Base-by-base conservation (phyloP, 2,113 vertebrate species). In the Blennius ocellaris region DNA sequence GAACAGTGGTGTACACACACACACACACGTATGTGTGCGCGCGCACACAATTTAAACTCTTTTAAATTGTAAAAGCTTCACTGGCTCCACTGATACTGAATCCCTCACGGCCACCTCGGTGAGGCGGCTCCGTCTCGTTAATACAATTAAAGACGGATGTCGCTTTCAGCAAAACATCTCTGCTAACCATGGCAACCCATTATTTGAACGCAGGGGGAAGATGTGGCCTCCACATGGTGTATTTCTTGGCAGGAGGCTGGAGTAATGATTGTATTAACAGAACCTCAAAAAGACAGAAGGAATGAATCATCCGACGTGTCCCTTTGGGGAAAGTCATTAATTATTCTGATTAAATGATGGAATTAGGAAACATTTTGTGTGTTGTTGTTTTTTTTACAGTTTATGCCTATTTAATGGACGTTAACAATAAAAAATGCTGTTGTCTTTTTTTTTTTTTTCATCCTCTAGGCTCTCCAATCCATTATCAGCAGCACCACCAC, bases 391-490 rank as follows among this genome's bases (percentile, higher is more conserved):
- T 6, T 10, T 43, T 43, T 10, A 2, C 41, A 48, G 45, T 48
- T 48, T 7, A 48, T 1, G 14, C 21, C 21, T 30, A 30, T 30
- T 6, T 48, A n/a, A 48, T 7, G 14, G 12, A n/a, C 45, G 14
- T 15, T n/a, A 48, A 15, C 21, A 30, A 30, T 30, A 30, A 30
- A 30, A 30, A 30, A 2, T 30, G 21, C 21, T 30, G 21, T 30
- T 30, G 21, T 30, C 21, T 30, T 30, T 30, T 30, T n/a, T n/a
- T n/a, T n/a, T n/a, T n/a, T n/a, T 30, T 30, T 30, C 21, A 4
- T 30, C 21, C 86, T 81, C 8, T 80, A 94, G 93, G 89, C 2
- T 91, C 92, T 70, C 88, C 91, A 2, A 81, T 73, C 43, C 87
- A 82, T 16, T 83, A 83, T 57, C 87, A 87, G 41, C 77, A 90